Evolutionary conservation across 2,888 invertebrate genomes (phyloP).

Genomic region (Pammene fasciana): DNA sequence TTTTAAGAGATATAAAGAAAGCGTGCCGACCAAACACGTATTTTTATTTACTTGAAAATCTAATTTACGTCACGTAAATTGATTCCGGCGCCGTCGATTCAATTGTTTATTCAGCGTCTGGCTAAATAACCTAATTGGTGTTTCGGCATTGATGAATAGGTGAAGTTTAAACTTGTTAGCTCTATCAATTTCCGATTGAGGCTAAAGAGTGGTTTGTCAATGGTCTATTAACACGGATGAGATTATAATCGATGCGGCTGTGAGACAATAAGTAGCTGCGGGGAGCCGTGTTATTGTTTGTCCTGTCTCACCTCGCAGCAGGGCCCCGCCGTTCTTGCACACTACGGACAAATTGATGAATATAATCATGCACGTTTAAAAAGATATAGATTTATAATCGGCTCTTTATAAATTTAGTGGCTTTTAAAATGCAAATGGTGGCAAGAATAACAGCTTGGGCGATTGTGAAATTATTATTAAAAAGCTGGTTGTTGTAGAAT

Average conservation of each 20-base stretch:
- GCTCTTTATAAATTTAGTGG: constrained; percentile 42
- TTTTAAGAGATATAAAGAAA: constrained; percentile 4
- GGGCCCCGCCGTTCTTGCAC: constrained; percentile 53
- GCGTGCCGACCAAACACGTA: constrained; percentile 14
- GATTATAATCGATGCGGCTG: constrained; percentile 65
- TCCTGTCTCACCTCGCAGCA: constrained; percentile 67
- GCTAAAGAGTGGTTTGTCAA: constrained; percentile 59
- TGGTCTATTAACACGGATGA: constrained; percentile 71
- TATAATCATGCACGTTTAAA: constrained; percentile 54
- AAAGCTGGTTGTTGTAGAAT: constrained; percentile 29
- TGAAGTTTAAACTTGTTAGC: constrained; percentile 31
- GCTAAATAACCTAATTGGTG: constrained; percentile 33
- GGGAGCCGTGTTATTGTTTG: constrained; percentile 73
- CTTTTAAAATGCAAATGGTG: constrained; percentile 42
- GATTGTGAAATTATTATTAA: constrained; percentile 40
- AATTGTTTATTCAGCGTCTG: constrained; percentile 34
- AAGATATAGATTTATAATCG: constrained; percentile 41
- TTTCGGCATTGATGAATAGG: constrained; percentile 26
- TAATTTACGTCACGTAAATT: constrained; percentile 27
- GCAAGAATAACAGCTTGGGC: constrained; percentile 38
- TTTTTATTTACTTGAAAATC: constrained; percentile 36
- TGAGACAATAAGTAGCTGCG: constrained; percentile 72
- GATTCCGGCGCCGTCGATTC: constrained; percentile 31
- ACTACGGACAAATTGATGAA: constrained; percentile 68
- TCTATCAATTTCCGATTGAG: constrained; percentile 53